Base-by-base conservation (phyloP, 2,113 vertebrate genomes). In the Daboia siamensis region DNA sequence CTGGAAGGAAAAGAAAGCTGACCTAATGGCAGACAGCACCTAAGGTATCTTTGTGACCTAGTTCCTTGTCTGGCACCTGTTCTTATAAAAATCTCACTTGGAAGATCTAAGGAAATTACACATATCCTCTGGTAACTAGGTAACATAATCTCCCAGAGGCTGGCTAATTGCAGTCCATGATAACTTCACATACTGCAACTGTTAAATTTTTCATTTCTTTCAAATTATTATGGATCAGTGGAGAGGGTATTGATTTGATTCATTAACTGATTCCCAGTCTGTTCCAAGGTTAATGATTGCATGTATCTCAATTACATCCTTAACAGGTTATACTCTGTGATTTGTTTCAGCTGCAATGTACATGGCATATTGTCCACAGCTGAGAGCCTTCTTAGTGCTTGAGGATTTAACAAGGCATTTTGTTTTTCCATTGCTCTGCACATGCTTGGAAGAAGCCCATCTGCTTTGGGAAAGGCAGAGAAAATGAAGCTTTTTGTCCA, bases 181-280 rank as follows among this genome's bases (percentile, higher is more conserved):
- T 98, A 99, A 99, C 98, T 98, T 98, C 98, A 97, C 97, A 98
- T 98, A 98, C 98, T 98, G 97, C 97, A 98, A 98, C 98, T 98
- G 98, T 98, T 99, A 98, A 98, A 99, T 99, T 99, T 99, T 99
- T 99, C 98, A 99, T 99, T 98, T 99, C 98, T 99, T 99, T 99
- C 98, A 98, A 98, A 99, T 99, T 99, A 99, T 99, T 99, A 99
- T 98, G 98, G 98, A 99, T 99, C 98, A 99, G 98, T 98, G 98
- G 98, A 99, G 98, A 98, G 98, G 97, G 98, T 99, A 99, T 99
- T 99, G 99, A 99, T 99, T 99, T 99, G 98, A 99, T 98, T 99
- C 98, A 99, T 99, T 99, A 99, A 98, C 98, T 97, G 98, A 98
- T 98, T 98, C 97, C 96, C 98, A 97, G 98, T 97, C 98, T 97